Base-by-base conservation (phyloP, 2,888 invertebrate genomes). In the Macrophya alboannulata region DNA sequence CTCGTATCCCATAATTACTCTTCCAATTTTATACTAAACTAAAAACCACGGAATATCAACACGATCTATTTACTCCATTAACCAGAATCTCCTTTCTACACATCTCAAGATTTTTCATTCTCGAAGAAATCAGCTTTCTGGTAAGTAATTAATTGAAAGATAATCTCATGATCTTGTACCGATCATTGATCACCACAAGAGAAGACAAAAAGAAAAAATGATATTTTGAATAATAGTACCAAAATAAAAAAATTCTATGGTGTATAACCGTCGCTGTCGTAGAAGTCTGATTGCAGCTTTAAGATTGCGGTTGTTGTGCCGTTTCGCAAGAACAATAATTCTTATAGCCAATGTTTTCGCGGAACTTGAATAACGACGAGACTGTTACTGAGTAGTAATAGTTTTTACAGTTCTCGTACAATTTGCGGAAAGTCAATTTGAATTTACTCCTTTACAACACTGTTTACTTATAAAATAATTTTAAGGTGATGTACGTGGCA, bases 291-390 rank as follows among this genome's bases (percentile, higher is more conserved):
- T 45, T 68, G 37, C 68, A 74, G 45, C 10, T 21, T 74, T 74
- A 21, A 74, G 45, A 74, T 74, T 45, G 43, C 43, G n/a, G 74
- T 74, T 45, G 21, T 74, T 45, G 43, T 10, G 43, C 43, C 43
- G 45, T 74, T 74, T 74, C 43, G 74, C 74, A 45, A n/a, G 74
- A 74, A 74, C 74, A 45, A 74, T 74, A 45, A 74, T 74, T 74
- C 31, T 45, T 45, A 31, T 3, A 45, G 12, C 17, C 15, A 68
- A 74, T 74, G 45, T 45, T 45, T 74, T 74, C 74, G 45, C 43
- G 25, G 74, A 74, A 74, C 74, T 74, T 45, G 74, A 25, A 74
- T 74, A 45, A 45, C 45, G 12, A 12, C 43, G 74, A n/a, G 25
- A 31, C 9, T 2, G 37, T 40, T 71, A 10, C 43, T n/a, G n/a